Base-by-base conservation (phyloP, 92 coral and sea anemone species). In the Umimayanthus chanpuru region DNA sequence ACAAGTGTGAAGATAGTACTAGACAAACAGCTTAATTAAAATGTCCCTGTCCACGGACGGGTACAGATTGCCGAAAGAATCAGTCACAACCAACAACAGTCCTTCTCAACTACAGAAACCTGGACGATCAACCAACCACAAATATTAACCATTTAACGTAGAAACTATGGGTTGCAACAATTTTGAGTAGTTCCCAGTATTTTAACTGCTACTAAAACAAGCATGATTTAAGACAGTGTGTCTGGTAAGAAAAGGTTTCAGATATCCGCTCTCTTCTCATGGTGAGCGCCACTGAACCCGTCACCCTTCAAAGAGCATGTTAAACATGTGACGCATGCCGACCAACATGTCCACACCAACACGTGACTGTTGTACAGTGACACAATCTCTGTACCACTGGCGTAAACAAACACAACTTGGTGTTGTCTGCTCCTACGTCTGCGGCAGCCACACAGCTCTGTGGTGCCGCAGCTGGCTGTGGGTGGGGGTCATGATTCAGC, bases 201-300 rank as follows among this genome's bases (percentile, higher is more conserved):
- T 11, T 11, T 53, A 12, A 53, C 18, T 53, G 9, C 53, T 47
- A 53, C 58, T 53, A 53, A 0, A 15, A 9, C 58, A 2, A 3
- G 58, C 20, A 53, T 53, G 58, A 12, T 11, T 11, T 12, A 12
- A 11, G 20, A 53, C 20, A 53, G 58, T 53, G 58, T 53, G 58
- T 20, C 29, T 38, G 29, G 23, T 32, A 23, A 83, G 87, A 32
- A 83, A 83, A 43, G 87, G 87, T 70, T 83, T 83, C 87, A 83
- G 87, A 83, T 83, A 83, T 83, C 87, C 87, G 78, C 78, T 83
- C 87, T 83, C 21, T 83, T 83, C 67, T 83, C 87, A 83, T 68
- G 78, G 78, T 70, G 44, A 20, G 9, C 65, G 12, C 87, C 64
- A 44, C 76, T 83, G 67, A 83, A 68, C 76, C 70, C 21, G 7